Evolutionary conservation across 2,113 vertebrate species (phyloP), one percentile per base, ranked within the genome.

Genomic region (Stigmatopora argus): DNA sequence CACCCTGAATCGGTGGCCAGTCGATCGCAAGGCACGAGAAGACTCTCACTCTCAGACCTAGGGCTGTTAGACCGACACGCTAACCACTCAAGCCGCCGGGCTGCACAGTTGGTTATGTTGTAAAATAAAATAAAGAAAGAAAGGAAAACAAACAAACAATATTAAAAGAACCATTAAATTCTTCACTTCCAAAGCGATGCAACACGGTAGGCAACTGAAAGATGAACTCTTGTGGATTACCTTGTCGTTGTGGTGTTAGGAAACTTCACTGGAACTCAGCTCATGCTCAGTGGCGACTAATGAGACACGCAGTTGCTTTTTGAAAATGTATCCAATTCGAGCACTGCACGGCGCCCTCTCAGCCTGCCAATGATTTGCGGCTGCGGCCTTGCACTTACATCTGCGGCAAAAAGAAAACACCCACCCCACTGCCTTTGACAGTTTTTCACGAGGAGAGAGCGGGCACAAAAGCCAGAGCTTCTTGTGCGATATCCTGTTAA

Each of bases 401-500:
- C 87, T 89, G 88, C 75, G 87, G 77, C 17, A 10, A 19, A 87
- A 89, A 86, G 87, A 86, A 79, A 85, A 85, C 77, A 80, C 81
- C 88, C 83, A 23, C 83, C 85, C 80, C 74, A 79, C 80, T 80
- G 81, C 72, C 86, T 90, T 89, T 89, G 86, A 89, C 82, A 84
- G 82, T 77, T 71, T 78, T 70, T 73, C 75, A 77, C 66, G 64
- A 75, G 77, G 78, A 68, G 76, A 66, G 83, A 79, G 75, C 74
- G 86, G 88, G 89, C 7, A 90, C 88, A 90, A 90, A 90, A 89
- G 90, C 88, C 87, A 88, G 17, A 86, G 84, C 85, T 90, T 90
- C 88, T 89, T 89, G 86, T 89, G 87, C 88, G 89, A 91, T 91
- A 87, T 91, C 90, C 90, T 90, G 89, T 90, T 89, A 88, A 90